Evolutionary conservation across 2,888 invertebrate species (phyloP).

Genomic region (Machimus atricapillus): DNA sequence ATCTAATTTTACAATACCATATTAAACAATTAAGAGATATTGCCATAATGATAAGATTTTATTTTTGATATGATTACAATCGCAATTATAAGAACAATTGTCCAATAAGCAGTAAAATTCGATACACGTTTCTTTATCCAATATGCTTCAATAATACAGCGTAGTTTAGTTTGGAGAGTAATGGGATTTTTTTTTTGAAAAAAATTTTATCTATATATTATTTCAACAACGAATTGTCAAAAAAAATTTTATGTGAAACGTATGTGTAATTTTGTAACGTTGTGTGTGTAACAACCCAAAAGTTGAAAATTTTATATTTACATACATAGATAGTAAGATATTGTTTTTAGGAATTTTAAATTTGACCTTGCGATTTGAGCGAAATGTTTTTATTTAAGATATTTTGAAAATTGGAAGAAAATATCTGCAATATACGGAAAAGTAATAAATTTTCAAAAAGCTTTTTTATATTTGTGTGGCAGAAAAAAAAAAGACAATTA

Average conservation of each 20-base stretch:
- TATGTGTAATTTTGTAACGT: no score
- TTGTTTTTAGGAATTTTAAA: no score
- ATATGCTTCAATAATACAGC: not conserved
- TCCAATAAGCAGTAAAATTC: not conserved
- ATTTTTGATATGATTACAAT: not conserved
- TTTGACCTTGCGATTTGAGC: no score
- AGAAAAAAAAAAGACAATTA: not conserved
- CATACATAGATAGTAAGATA: no score
- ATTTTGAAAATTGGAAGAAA: not conserved
- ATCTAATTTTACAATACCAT: not conserved
- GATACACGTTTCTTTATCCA: not conserved
- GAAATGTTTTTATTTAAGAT: not conserved
- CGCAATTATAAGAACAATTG: not conserved
- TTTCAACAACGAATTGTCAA: no score
- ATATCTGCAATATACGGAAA: not conserved
- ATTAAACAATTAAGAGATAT: not conserved
- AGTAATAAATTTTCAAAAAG: not conserved
- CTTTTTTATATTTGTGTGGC: not conserved
- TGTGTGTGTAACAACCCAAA: no score
- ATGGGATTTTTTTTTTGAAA: not conserved
- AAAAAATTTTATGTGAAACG: no score
- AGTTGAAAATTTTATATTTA: no score
- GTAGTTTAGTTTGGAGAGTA: not conserved
- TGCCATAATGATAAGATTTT: not conserved
- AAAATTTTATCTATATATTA: no score